These are phyloP conservation scores for Baronia brevicornis DNA, from an alignment of 2,888 invertebrate species.

Conservation along the genomic window DNA sequence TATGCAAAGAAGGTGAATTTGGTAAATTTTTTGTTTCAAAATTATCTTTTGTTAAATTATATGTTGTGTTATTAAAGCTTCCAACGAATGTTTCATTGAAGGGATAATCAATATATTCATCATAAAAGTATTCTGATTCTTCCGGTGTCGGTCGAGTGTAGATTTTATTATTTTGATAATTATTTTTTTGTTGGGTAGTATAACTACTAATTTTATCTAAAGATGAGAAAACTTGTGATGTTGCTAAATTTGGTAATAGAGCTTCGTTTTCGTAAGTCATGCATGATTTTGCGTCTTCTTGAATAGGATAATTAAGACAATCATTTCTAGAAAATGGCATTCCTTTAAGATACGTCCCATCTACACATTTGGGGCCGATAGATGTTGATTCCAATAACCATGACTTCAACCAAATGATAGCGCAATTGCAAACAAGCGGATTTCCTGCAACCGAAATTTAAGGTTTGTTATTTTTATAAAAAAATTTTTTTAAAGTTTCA, in stretches of 20 bases:
- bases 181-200: conserved; percentile 57
- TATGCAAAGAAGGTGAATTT: conserved; percentile 61
- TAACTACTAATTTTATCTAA: conserved; percentile 75
- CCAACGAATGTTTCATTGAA: conserved; percentile 76
- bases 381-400: conserved; percentile 86
- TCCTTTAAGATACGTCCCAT: conserved; percentile 84
- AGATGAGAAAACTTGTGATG: conserved; percentile 74
- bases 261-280: conserved; percentile 82
- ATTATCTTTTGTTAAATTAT: conserved; percentile 37
- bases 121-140: conserved; percentile 88
- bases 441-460: conserved; percentile 83
- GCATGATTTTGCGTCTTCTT: conserved; percentile 75
- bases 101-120: conserved; percentile 87
- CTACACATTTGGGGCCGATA: conserved; percentile 85
- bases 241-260: conserved; percentile 67
- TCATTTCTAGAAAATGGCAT: conserved; percentile 82
- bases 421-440: conserved; percentile 88
- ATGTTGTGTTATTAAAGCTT: conserved; percentile 46
- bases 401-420: conserved; percentile 87
- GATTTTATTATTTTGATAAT: conserved; percentile 51
- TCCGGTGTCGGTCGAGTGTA: conserved; percentile 78
- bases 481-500: background rate
- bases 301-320: conserved; percentile 67
- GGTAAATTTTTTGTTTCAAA: conserved; percentile 65
- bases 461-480: conserved; percentile 7